Evolutionary conservation across 1,140 invertebrate species (phyloP), one percentile per base, ranked within the genome.

Genomic region (Babylonia areolata): DNA sequence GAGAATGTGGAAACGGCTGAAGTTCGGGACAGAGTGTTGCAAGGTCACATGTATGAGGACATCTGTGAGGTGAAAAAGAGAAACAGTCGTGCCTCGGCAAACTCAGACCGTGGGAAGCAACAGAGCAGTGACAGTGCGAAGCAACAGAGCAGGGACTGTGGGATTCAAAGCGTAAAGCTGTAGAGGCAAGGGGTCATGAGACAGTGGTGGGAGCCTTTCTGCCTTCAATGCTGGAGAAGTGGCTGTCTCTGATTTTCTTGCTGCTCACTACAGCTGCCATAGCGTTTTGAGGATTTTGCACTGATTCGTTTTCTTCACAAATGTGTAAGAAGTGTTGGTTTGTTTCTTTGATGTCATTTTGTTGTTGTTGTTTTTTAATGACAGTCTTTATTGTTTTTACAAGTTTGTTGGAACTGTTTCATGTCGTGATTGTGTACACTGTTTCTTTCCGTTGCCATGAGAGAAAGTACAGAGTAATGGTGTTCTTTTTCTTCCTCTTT

Each of bases 41-140:
- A 88, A 28, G 71, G 81, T 54, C 91, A 92, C 80, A 90, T 88
- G 87, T 92, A 92, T 46, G 91, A 92, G 69, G 91, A 91, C 54
- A 86, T 92, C 28, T 75, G 86, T 5, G 90, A 90, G 58, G 90
- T 88, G 35, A 82, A 85, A 77, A 40, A 28, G 31, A 73, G 71
- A 73, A 28, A 73, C 71, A 35, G 71, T 73, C n/a, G 23, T 28
- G 2, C 23, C n/a, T 0, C 23, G 5, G 31, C 15, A 11, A 15
- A 28, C 31, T 73, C 71, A 35, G 46, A 51, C 12, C 31, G 71
- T 33, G 33, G 31, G 33, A 37, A 35, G 31, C 40, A 86, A 28
- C 78, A 84, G 51, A 87, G 83, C 77, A 35, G 28, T 51, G 79
- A 81, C n/a, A 11, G 46, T 28, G 75, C 81, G 73, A 42, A 80